Conservation (phyloP, 1,140 invertebrate species). For the Varroa destructor region DNA sequence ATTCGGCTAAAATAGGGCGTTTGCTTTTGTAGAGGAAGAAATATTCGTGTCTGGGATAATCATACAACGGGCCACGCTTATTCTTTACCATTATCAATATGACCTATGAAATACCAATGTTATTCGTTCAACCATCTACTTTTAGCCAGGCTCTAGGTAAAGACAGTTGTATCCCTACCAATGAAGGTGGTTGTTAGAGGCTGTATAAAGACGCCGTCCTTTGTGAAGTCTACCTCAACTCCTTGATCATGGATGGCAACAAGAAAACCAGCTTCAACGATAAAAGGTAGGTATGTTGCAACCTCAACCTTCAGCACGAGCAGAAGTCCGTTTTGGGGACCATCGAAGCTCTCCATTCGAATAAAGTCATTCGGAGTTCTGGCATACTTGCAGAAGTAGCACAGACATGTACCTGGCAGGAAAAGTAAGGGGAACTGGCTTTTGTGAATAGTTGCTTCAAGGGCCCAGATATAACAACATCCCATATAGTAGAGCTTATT, state of each 20-base stretch:
- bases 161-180: background rate
- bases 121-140: too few species aligned
- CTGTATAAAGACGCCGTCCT: constrained; percentile 24
- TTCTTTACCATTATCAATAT: too few species aligned
- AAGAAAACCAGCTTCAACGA: constrained; percentile 13
- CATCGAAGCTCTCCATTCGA: constrained; percentile 12
- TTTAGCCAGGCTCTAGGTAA: too few species aligned
- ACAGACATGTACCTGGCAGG: constrained; percentile 2
- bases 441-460: too few species aligned
- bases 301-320: constrained; percentile 18
- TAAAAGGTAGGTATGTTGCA: constrained; percentile 1
- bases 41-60: too few species aligned
- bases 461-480: too few species aligned
- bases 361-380: background rate
- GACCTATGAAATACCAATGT: too few species aligned
- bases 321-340: constrained; percentile 7
- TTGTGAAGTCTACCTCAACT: constrained; percentile 17
- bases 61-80: too few species aligned
- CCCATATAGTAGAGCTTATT: too few species aligned
- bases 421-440: background rate
- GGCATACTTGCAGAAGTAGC: constrained; percentile 11
- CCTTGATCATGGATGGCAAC: constrained; percentile 19
- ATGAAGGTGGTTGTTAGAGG: constrained; percentile 20
- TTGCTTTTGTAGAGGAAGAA: too few species aligned
- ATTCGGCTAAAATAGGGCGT: too few species aligned